Evolutionary conservation across 2,113 vertebrate species (phyloP).

Genomic region (Cyprinodon variegatus): DNA sequence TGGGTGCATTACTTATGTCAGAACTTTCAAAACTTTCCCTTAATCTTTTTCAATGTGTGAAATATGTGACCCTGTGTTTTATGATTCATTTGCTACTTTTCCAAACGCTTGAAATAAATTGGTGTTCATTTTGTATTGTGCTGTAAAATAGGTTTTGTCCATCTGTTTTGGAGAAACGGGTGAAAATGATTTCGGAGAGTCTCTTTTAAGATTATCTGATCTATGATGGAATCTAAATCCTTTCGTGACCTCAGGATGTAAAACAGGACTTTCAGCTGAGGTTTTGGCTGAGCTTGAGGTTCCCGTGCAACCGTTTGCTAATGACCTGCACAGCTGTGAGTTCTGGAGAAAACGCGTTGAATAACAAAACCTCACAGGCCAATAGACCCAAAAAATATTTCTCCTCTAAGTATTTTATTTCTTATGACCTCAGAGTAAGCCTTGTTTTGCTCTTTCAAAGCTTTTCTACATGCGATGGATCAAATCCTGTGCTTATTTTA

Average conservation of each 20-base stretch:
- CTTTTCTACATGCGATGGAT: conserved; percentile 41
- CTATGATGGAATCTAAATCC: conserved; percentile 24
- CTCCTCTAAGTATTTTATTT: conserved; percentile 50
- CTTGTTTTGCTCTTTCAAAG: conserved; percentile 39
- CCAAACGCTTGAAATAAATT: background rate
- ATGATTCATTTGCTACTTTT: background rate
- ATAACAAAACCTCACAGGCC: conserved; percentile 62
- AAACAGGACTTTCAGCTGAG: conserved; percentile 50
- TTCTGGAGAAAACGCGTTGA: conserved; percentile 67
- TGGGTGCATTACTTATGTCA: background rate
- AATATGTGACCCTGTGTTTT: background rate
- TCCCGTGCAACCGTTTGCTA: conserved; percentile 77
- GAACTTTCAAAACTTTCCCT: background rate
- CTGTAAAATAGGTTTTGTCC: too few relatives aligned
- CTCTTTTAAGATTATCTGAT: conserved; percentile 10
- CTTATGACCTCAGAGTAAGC: conserved; percentile 47
- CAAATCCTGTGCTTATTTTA: conserved; percentile 56
- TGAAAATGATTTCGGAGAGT: background rate
- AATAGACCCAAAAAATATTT: conserved; percentile 47
- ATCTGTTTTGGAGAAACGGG: too few relatives aligned
- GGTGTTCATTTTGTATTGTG: too few relatives aligned
- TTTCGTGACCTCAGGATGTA: conserved; percentile 68
- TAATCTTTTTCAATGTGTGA: background rate
- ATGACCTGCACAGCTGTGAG: conserved; percentile 82
- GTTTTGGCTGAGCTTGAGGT: conserved; percentile 60